Evolutionary conservation across 92 coral and sea anemone genomes (phyloP).

Genomic region (Pocillopora meandrina): DNA sequence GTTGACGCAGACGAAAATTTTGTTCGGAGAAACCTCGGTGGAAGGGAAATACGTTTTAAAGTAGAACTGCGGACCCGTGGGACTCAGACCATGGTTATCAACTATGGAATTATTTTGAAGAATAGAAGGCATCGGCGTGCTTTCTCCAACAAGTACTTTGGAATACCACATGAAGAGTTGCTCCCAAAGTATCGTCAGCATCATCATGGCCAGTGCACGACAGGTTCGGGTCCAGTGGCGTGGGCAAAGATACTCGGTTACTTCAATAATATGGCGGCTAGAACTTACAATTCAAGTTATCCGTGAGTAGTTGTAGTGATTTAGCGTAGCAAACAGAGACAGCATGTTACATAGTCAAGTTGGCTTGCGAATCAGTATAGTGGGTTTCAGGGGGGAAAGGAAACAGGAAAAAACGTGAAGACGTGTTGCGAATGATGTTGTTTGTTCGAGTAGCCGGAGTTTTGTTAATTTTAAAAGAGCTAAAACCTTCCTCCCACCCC

Average conservation of each 20-base stretch:
- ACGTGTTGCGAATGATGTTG: too few species aligned
- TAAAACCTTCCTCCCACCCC: too few species aligned
- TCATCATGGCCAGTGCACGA: slow-evolving; percentile 73
- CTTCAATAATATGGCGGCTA: slow-evolving; percentile 71
- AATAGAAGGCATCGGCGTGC: slow-evolving; percentile 60
- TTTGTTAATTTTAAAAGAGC: too few species aligned
- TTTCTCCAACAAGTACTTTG: slow-evolving; percentile 24
- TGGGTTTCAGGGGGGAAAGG: too few species aligned
- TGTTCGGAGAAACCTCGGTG: slow-evolving; percentile 77
- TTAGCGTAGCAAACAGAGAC: background rate
- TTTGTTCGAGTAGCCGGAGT: too few species aligned
- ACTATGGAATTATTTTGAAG: slow-evolving; percentile 74
- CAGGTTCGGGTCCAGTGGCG: slow-evolving; percentile 91
- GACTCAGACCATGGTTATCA: slow-evolving; percentile 52
- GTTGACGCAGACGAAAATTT: slow-evolving; percentile 68
- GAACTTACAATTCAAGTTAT: slow-evolving; percentile 45
- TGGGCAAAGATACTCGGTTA: slow-evolving; percentile 92
- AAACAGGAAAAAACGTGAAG: too few species aligned
- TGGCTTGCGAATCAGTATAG: too few species aligned
- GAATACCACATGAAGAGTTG: slow-evolving; percentile 62
- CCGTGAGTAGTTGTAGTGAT: slow-evolving; percentile 51
- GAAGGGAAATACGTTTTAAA: slow-evolving; percentile 79
- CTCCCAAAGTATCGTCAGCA: slow-evolving; percentile 86
- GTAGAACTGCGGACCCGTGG: slow-evolving; percentile 67
- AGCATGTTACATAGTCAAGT: too few species aligned